A percentile compares a stretch with the other conserved stretches of the same genome.
Evolutionary conservation across 1,140 invertebrate genomes (phyloP).

Genomic region (Ips typographus): DNA sequence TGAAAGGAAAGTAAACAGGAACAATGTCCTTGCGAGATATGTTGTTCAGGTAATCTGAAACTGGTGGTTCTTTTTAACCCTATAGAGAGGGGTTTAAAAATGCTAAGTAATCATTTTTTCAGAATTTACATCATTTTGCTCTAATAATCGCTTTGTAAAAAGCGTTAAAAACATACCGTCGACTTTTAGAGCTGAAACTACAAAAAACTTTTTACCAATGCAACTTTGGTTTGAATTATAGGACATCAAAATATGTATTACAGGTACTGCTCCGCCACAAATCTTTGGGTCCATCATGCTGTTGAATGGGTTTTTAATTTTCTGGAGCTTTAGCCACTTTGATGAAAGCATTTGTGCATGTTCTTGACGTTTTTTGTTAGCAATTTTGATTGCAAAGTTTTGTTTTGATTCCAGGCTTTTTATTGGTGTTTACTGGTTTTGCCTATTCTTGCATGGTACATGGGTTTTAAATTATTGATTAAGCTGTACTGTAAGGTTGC

Average conservation of each 20-base stretch:
- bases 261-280: conserved; percentile 12
- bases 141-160: too few relatives aligned
- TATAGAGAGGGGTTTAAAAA: not conserved
- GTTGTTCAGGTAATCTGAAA: conserved; percentile 13
- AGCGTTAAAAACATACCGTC: too few relatives aligned
- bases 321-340: too few relatives aligned
- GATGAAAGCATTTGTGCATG: too few relatives aligned
- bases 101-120: too few relatives aligned
- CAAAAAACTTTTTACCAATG: not conserved
- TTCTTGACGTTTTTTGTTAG: too few relatives aligned
- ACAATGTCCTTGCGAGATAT: conserved; percentile 12
- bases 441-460: not conserved
- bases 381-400: too few relatives aligned
- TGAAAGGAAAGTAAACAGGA: not conserved
- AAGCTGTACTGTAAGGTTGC: not conserved
- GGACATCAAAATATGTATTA: conserved; percentile 28
- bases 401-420: too few relatives aligned
- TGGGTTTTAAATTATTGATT: not conserved
- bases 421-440: not conserved
- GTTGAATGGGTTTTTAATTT: too few relatives aligned
- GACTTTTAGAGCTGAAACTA: not conserved
- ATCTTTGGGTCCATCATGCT: not conserved
- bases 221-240: conserved; percentile 6
- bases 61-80: not conserved
- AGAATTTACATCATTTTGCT: too few relatives aligned